Percentiles rank a stretch among this genome's conserved stretches.
These are phyloP conservation scores for Aplocera efformata DNA, from an alignment of 2,888 invertebrate genomes.

Conservation along the genomic window DNA sequence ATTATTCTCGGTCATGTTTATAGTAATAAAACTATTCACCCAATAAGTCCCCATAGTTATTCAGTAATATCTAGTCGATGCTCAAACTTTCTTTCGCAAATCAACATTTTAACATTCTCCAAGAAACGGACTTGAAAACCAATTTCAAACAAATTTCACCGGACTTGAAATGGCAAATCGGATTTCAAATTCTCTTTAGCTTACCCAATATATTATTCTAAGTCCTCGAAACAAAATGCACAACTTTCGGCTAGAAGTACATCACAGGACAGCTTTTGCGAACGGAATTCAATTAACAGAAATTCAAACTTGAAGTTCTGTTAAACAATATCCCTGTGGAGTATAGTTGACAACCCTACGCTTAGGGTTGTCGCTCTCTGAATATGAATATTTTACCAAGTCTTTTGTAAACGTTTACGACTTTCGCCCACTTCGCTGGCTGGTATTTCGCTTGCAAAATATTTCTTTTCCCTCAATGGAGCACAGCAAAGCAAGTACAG, in stretches of 20 bases:
- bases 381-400: constrained; percentile 53
- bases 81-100: neutral
- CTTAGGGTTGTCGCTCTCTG: constrained; percentile 25
- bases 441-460: constrained; percentile 32
- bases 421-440: constrained; percentile 37
- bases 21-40: too few relatives aligned
- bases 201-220: constrained; percentile 14
- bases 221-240: constrained; percentile 12
- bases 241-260: constrained; percentile 9
- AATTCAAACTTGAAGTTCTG: constrained; percentile 15
- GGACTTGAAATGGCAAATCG: constrained; percentile 5
- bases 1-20: too few relatives aligned
- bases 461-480: constrained; percentile 24
- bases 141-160: constrained; percentile 1
- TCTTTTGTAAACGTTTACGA: constrained; percentile 47
- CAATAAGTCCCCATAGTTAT: too few relatives aligned
- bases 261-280: constrained; percentile 13
- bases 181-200: constrained; percentile 14
- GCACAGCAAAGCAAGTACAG: constrained; percentile 7
- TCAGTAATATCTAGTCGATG: too few relatives aligned
- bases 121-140: neutral
- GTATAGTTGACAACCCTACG: constrained; percentile 23
- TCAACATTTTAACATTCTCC: neutral
- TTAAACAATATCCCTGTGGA: constrained; percentile 10
- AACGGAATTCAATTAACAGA: constrained; percentile 22